Percentiles rank a stretch among this genome's conserved stretches.
These are phyloP conservation scores for Procambarus virginalis DNA, from an alignment of 1,140 invertebrate genomes.

Conservation along the genomic window DNA sequence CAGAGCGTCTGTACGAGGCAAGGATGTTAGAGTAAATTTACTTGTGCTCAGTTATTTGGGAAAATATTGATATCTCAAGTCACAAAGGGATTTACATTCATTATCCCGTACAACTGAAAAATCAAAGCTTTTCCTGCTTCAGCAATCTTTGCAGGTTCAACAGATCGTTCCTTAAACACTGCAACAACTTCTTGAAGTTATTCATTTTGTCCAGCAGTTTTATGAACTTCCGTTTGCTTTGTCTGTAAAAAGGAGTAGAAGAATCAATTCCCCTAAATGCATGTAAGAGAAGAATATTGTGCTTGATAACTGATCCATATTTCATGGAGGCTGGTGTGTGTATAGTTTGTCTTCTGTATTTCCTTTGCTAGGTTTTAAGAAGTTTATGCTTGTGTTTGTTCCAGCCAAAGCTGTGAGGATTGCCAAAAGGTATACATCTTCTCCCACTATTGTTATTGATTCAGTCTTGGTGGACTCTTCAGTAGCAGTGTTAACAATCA, in stretches of 20 bases:
- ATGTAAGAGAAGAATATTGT: background rate
- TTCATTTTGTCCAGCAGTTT: background rate
- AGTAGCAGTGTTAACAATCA: constrained; percentile 30
- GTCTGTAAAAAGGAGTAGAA: background rate
- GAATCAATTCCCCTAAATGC: background rate
- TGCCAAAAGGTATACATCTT: background rate
- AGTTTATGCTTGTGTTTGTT: constrained; percentile 3
- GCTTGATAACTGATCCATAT: constrained; percentile 2
- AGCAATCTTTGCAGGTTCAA: too few relatives aligned
- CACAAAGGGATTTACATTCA: too few relatives aligned
- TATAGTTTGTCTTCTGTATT: too few relatives aligned
- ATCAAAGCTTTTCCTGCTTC: too few relatives aligned
- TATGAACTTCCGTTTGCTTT: background rate
- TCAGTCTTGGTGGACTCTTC: constrained; percentile 26
- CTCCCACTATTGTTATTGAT: background rate
- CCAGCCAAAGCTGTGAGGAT: too few relatives aligned
- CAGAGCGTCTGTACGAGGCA: background rate
- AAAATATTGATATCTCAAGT: background rate
- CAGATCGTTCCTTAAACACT: constrained; percentile 3
- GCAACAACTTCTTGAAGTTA: background rate
- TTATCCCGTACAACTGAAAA: too few relatives aligned
- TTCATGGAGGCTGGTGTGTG: constrained; percentile 7
- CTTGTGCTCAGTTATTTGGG: background rate
- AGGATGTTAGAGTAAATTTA: constrained; percentile 1
- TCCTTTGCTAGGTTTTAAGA: constrained; percentile 10